A percentile compares a stretch with the other conserved stretches of the same genome.
Conservation (phyloP, 2,797 vertebrate genomes). For the Urosaurus nigricauda region DNA sequence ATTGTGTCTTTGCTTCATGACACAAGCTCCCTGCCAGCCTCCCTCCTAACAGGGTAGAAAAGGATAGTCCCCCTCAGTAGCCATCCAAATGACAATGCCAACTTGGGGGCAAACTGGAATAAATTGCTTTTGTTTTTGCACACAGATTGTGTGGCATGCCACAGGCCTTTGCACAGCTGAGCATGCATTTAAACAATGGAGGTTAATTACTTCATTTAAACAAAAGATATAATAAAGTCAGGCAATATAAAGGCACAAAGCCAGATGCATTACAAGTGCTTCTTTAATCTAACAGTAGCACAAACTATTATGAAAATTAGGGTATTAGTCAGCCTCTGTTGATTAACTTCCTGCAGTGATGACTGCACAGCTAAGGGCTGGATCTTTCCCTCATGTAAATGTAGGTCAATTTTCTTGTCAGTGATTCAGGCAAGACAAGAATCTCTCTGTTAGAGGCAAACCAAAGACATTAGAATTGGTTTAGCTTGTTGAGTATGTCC, state of each 20-base stretch:
- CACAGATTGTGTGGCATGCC: background rate
- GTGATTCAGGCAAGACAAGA: background rate
- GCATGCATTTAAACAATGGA: background rate
- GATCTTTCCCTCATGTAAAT: background rate
- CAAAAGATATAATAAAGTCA: background rate
- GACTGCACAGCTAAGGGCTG: background rate
- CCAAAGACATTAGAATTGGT: background rate
- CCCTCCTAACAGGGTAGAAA: too few relatives aligned
- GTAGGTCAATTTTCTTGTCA: background rate
- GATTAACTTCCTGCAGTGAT: constrained; percentile 1
- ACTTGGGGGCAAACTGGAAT: background rate
- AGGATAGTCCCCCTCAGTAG: too few relatives aligned
- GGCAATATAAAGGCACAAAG: background rate
- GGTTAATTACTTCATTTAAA: background rate
- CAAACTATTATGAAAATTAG: constrained; percentile 13
- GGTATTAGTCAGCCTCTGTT: background rate
- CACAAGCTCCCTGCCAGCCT: too few relatives aligned
- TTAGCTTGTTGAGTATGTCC: background rate
- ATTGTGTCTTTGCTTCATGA: too few relatives aligned
- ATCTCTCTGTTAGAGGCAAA: constrained; percentile 4
- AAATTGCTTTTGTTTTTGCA: background rate
- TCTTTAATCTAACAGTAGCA: background rate
- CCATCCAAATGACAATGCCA: too few relatives aligned
- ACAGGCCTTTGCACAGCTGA: background rate
- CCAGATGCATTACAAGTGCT: background rate